Conservation (phyloP, 1,140 invertebrate species). For the Aphelenchoides fujianensis region DNA sequence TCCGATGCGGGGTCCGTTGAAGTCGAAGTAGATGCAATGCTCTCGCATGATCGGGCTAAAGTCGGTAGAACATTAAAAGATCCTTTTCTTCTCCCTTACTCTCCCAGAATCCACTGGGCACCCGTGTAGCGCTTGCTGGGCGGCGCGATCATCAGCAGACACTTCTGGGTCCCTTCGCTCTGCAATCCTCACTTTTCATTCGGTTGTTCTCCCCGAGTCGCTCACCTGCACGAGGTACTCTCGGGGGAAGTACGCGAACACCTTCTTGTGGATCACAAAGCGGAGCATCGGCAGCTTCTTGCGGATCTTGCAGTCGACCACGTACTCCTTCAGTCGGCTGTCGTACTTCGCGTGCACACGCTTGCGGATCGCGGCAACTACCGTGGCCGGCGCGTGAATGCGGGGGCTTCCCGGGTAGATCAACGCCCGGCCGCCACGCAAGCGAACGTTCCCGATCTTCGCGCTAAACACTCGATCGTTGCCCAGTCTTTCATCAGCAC, state of each 20-base stretch:
- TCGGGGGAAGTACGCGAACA: not conserved
- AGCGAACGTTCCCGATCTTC: not conserved
- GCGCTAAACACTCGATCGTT: too few species aligned
- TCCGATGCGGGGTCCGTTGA: not conserved
- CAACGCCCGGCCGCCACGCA: not conserved
- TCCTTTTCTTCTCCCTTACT: not conserved
- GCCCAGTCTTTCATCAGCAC: too few species aligned
- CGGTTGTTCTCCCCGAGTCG: too few species aligned
- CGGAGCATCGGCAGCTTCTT: not conserved
- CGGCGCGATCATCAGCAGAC: not conserved
- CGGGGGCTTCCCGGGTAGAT: slow-evolving; percentile 2
- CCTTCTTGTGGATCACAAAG: not conserved
- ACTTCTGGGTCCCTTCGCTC: not conserved
- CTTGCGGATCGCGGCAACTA: slow-evolving; percentile 2
- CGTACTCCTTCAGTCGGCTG: not conserved
- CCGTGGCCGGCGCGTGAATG: not conserved
- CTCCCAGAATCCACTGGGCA: slow-evolving; percentile 7
- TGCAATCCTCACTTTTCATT: not conserved
- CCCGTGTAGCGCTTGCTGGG: slow-evolving; percentile 5
- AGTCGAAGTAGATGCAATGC: not conserved
- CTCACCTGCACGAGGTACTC: not conserved
- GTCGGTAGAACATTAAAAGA: not conserved
- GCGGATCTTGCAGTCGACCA: not conserved
- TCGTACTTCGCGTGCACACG: not conserved
- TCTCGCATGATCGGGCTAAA: not conserved